Evolutionary conservation across 2,113 vertebrate genomes (phyloP), one percentile per base, ranked within the genome.

Genomic region (Rostratula benghalensis): DNA sequence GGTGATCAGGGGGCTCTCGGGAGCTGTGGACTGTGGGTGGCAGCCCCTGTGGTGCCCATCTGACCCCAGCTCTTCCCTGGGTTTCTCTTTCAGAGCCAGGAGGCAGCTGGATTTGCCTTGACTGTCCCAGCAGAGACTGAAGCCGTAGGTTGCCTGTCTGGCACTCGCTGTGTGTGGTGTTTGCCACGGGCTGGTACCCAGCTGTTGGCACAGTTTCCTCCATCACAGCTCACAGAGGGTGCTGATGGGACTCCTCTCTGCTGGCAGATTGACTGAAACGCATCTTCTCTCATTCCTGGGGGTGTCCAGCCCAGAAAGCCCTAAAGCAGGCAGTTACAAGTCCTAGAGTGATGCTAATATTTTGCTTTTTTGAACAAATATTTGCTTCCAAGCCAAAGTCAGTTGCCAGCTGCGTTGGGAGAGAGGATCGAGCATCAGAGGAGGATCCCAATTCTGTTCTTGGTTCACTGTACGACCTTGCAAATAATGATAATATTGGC

Each of bases 331-430:
- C 64, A 43, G 30, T 31, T 84, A 37, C 4, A 9, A 64, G 41
- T 20, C 78, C 80, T 76, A n/a, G 11, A 90, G 51, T 28, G 82
- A 88, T 0, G 8, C 67, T 92, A 21, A 37, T 73, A 22, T 53
- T 94, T 91, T 76, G 53, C 17, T 83, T 51, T 73, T 90, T 69
- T 11, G 76, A 90, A 77, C 64, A 86, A 96, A 74, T 78, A 63
- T 20, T 77, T 93, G 94, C 41, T 50, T 50, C 39, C 13, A 50
- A 83, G 68, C 71, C 71, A 73, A 88, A 92, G 78, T 17, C 70
- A 84, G 11, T 59, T 84, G 78, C 57, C 60, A 87, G 75, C 67
- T 94, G 79, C 86, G 71, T 19, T 80, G 71, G 68, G 83, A 88
- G 67, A 78, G 37, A 57, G 71, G 75, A 48, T 70, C 63, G 28